These are phyloP conservation scores for Mechanitis messenoides DNA, from an alignment of 2,888 invertebrate genomes.

Conservation along the genomic window DNA sequence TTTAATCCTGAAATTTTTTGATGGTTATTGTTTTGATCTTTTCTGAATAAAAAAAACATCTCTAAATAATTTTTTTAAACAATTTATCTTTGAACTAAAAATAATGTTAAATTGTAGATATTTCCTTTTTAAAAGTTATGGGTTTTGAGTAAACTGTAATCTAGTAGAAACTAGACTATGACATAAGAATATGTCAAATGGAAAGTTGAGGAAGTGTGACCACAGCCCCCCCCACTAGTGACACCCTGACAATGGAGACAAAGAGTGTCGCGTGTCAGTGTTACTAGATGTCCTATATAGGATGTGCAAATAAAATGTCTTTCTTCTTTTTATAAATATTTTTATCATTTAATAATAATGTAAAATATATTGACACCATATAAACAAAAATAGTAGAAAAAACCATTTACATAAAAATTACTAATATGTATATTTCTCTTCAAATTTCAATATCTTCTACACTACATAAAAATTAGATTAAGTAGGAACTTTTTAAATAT, in stretches of 20 bases:
- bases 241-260: slow-evolving; percentile 33
- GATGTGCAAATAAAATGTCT: slow-evolving; percentile 22
- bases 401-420: no score
- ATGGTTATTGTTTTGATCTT: slow-evolving; percentile 30
- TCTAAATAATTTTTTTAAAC: no score
- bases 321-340: no score
- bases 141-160: slow-evolving; percentile 4
- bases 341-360: no score
- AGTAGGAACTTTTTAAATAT: no score
- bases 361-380: no score
- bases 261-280: slow-evolving; percentile 46
- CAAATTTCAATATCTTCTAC: no score
- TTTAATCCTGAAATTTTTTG: slow-evolving; percentile 50
- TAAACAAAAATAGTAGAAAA: no score
- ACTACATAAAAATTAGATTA: no score
- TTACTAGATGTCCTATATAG: slow-evolving; percentile 35
- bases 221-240: slow-evolving; percentile 20
- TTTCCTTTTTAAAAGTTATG: no score
- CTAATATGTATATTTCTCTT: no score
- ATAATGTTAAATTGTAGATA: no score
- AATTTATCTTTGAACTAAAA: slow-evolving; percentile 3
- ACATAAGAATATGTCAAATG: background rate
- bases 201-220: slow-evolving; percentile 29
- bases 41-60: slow-evolving; percentile 39
- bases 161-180: background rate